Evolutionary conservation across 2,888 invertebrate species (phyloP), one percentile per base, ranked within the genome.

Genomic region (Orchestes rusci): DNA sequence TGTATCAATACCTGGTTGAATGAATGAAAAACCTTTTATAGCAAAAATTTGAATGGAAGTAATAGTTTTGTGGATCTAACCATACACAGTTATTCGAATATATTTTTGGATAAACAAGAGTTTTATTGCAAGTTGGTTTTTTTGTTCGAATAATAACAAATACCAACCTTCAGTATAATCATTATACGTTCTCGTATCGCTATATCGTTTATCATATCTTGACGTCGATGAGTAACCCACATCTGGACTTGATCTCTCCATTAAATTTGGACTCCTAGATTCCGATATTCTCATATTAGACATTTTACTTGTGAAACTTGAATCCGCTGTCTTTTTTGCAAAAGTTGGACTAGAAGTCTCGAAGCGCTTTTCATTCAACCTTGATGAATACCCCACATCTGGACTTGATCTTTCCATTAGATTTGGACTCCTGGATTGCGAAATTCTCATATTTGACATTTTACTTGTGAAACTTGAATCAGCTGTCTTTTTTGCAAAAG

Each of bases 1-100:
- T 44, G 74, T 73, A 60, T 76, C 76, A 16, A 76, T 69, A 7
- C 66, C 50, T 66, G 10, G 3, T 5, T 17, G 12, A 2, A 7
- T 31, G 32, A 28, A 10, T 7, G 10, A 36, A 27, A 16, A 31
- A 2, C 10, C 20, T 30, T 2, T n/a, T n/a, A n/a, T n/a, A n/a
- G n/a, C n/a, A n/a, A n/a, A n/a, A n/a, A n/a, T n/a, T n/a, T n/a
- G n/a, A n/a, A n/a, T n/a, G n/a, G n/a, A n/a, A n/a, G n/a, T n/a
- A n/a, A n/a, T n/a, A n/a, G n/a, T n/a, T n/a, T n/a, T n/a, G n/a
- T n/a, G n/a, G n/a, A n/a, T n/a, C n/a, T n/a, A n/a, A n/a, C n/a
- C n/a, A n/a, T n/a, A n/a, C n/a, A n/a, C n/a, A n/a, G n/a, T n/a
- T n/a, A n/a, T n/a, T n/a, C n/a, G n/a, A n/a, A n/a, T n/a, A n/a